Evolutionary conservation across 2,797 vertebrate species (phyloP).

Genomic region (Sebastolobus altivelis): DNA sequence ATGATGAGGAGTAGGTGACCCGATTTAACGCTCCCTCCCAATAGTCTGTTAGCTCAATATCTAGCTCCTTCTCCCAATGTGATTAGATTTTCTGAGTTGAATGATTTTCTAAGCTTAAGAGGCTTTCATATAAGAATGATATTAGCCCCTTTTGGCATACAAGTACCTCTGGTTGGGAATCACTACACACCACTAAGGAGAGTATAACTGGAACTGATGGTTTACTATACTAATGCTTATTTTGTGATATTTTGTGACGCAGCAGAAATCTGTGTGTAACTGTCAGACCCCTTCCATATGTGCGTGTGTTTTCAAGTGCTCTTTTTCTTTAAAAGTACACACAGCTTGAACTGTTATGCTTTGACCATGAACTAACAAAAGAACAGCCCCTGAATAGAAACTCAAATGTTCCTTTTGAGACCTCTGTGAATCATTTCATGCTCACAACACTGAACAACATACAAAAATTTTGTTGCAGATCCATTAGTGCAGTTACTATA

Average conservation of each 20-base stretch:
- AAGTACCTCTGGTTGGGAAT: not conserved
- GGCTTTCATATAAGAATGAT: not conserved
- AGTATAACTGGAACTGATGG: not conserved
- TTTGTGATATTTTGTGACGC: not conserved
- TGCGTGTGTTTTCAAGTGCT: not conserved
- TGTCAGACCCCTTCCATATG: not conserved
- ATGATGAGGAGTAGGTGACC: not conserved
- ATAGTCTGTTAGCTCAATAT: not conserved
- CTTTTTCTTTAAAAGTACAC: not conserved
- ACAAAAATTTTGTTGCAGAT: not conserved
- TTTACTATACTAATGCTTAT: not conserved
- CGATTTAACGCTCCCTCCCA: not conserved
- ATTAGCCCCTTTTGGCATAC: not conserved
- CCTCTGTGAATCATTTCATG: not conserved
- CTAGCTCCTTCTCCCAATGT: not conserved
- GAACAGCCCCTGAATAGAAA: not conserved
- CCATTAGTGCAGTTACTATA: not conserved
- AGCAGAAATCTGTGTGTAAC: not conserved
- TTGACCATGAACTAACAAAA: slow-evolving; percentile 16
- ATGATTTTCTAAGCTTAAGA: not conserved
- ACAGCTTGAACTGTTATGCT: not conserved
- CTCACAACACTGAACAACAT: not conserved
- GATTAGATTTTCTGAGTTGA: not conserved
- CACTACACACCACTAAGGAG: too few species aligned
- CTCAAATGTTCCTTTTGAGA: not conserved